Conservation (phyloP, 1,140 invertebrate species). For the Drosophila littoralis region DNA sequence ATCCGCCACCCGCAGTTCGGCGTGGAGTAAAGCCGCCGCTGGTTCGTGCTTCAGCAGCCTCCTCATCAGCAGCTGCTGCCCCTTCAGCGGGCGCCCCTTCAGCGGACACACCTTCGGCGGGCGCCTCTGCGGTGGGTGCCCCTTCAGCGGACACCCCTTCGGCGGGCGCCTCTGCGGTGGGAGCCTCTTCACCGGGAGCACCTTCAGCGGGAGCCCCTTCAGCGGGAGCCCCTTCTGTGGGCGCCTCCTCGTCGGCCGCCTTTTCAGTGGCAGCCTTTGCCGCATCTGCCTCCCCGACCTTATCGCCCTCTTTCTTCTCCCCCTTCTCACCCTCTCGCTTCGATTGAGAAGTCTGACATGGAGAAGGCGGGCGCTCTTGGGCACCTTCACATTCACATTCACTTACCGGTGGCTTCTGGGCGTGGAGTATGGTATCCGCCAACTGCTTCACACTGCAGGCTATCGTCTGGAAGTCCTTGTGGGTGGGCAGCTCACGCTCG, state of each 20-base stretch:
- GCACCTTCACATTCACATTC: constrained; percentile 15
- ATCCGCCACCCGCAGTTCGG: not conserved
- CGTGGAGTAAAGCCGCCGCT: not conserved
- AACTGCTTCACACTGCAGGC: constrained; percentile 79
- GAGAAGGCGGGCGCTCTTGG: not conserved
- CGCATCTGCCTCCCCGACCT: not conserved
- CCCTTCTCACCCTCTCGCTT: not conserved
- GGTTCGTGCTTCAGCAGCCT: not conserved
- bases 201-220: too few relatives aligned
- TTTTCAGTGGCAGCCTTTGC: not conserved
- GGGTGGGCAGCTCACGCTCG: constrained; percentile 64
- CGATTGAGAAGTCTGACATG: not conserved
- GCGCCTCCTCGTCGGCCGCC: not conserved
- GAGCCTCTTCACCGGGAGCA: not conserved
- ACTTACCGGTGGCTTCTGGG: constrained; percentile 75
- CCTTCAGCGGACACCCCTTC: too few relatives aligned
- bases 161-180: too few relatives aligned
- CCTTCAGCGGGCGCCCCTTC: not conserved
- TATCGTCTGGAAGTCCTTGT: constrained; percentile 72
- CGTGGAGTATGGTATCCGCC: constrained; percentile 68
- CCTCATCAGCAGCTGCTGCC: not conserved
- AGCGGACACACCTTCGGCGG: not conserved
- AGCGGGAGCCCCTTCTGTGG: too few relatives aligned
- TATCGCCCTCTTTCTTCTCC: not conserved
- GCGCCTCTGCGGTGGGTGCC: not conserved